A percentile compares a stretch with the other conserved stretches of the same genome.
Conservation (phyloP, 1,140 invertebrate species). For the Cataglyphis hispanica region DNA sequence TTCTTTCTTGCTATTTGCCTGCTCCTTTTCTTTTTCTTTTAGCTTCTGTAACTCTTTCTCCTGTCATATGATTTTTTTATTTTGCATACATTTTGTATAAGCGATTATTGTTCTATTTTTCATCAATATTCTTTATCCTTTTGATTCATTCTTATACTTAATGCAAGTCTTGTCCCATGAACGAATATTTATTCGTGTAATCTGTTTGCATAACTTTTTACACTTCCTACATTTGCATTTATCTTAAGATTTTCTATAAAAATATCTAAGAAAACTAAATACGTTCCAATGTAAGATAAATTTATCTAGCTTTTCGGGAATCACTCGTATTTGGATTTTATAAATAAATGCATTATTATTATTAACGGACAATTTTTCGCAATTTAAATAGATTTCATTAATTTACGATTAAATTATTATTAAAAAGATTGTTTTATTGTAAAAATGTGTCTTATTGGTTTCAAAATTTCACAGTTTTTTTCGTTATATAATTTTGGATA, state of each 20-base stretch:
- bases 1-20: conserved; percentile 17
- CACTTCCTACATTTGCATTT: too few relatives aligned
- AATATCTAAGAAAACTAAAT: too few relatives aligned
- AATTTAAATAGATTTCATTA: not conserved
- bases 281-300: too few relatives aligned
- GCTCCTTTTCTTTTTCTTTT: conserved; percentile 1
- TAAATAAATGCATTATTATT: not conserved
- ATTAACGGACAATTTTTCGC: not conserved
- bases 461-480: not conserved
- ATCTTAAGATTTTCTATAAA: too few relatives aligned
- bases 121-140: not conserved
- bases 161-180: not conserved
- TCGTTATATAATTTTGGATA: too few relatives aligned
- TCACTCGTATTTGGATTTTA: not conserved
- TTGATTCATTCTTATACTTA: conserved; percentile 1
- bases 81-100: not conserved
- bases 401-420: not conserved
- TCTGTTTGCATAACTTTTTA: not conserved
- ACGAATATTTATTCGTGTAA: not conserved
- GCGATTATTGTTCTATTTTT: not conserved
- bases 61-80: conserved; percentile 15
- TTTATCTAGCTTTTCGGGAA: not conserved
- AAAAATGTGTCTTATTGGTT: not conserved
- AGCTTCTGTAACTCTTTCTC: not conserved
- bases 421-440: not conserved